Base-by-base conservation (phyloP, 2,113 vertebrate genomes). In the Neogobius melanostomus region DNA sequence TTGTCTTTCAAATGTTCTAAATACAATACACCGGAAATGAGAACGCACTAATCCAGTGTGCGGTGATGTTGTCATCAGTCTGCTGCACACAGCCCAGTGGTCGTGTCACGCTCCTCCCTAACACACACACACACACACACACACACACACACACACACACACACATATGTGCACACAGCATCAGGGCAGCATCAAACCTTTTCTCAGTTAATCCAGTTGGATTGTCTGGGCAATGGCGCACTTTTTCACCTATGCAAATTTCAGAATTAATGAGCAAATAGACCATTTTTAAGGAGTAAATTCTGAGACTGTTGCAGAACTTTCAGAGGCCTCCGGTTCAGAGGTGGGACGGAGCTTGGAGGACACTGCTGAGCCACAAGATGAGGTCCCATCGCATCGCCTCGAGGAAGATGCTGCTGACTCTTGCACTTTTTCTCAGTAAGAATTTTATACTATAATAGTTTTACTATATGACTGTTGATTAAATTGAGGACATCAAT, bases 1-100 rank as follows among this genome's bases (percentile, higher is more conserved):
- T 69, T 75, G 28, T 66, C 66, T 78, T 77, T 86, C 64, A 77
- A 78, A 81, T 74, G 86, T 47, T 86, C 68, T 79, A 72, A 87
- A 88, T 89, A 81, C 82, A 59, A n/a, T 82, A 73, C 75, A 83
- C 83, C 85, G 89, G 89, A 90, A 91, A 91, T 90, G 87, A 90
- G 75, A 89, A 83, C 15, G 43, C 85, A 81, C 28, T 91, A 91
- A 91, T 91, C 90, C 83, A 83, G 64, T 71, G 75, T 68, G 79
- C 81, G 83, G 74, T 77, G 82, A 78, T 59, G 71, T 61, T 68
- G 74, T 87, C 80, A 87, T 85, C 84, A 87, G 85, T 87, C 63
- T 70, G 69, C 63, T 69, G 72, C 72, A 8, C 76, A 68, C 71
- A 64, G 76, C 42, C 71, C 76, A 49, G 21, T 21, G 21, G 21